Base-by-base conservation (phyloP, 2,113 vertebrate species). In the Illadopsis cleaveri region DNA sequence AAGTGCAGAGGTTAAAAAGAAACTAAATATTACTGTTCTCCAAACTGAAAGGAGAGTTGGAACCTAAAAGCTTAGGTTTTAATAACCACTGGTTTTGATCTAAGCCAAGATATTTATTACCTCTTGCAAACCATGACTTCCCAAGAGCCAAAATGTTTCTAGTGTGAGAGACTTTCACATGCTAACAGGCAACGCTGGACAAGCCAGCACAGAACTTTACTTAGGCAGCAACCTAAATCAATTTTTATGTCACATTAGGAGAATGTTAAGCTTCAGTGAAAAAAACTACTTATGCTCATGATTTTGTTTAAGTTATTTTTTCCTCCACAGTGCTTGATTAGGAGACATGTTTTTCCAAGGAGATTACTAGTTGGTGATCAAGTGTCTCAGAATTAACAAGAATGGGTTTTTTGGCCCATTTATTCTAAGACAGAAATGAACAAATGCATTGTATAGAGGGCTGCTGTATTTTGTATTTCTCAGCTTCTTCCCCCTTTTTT, bases 341-440 rank as follows among this genome's bases (percentile, higher is more conserved):
- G 24, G n/a, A 79, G 4, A 38, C 8, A 6, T 1, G 4, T 44
- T 50, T 35, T 77, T 72, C 31, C n/a, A 77, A 44, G 30, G 23
- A 45, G 11, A 72, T 28, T 54, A 30, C 9, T 35, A 33, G 15
- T 11, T 53, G 20, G 6, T 53, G 31, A 23, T 25, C 6, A 35
- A 53, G 3, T 28, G 11, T 24, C 9, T 37, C 33, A 77, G 15
- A 40, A 22, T 54, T 72, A 83, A 31, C 1, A 54, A 24, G 5
- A 77, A 31, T 58, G 4, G 0, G 2, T 23, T 75, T 65, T n/a
- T 40, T 4, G 4, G 17, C 5, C 2, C 35, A 10, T 17, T 18
- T 77, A 16, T 53, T 62, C 30, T 54, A 47, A 40, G 3, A 30
- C 10, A 90, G 53, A 81, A 90, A 71, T 53, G 0, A 66, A 21